These are phyloP conservation scores for Conistra vaccinii DNA, from an alignment of 2,888 invertebrate genomes.

Conservation along the genomic window DNA sequence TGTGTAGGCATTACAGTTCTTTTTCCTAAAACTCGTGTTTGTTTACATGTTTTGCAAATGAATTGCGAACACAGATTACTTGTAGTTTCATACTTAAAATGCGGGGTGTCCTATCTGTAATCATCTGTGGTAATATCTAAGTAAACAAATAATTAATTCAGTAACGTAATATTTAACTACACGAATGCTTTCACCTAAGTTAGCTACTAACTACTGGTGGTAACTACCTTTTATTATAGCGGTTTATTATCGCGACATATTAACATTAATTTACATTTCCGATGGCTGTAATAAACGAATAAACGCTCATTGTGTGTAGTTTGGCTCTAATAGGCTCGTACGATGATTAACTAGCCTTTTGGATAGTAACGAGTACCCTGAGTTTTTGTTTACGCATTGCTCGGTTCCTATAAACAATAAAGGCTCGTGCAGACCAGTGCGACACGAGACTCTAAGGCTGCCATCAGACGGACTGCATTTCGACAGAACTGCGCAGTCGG, in stretches of 20 bases:
- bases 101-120: too few species aligned
- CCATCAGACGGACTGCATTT: too few species aligned
- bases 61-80: too few species aligned
- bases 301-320: conserved; percentile 66
- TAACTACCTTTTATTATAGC: conserved; percentile 70
- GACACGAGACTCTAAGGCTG: too few species aligned
- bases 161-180: conserved; percentile 14
- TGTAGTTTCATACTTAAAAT: too few species aligned
- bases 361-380: not conserved
- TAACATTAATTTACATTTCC: conserved; percentile 85
- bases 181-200: conserved; percentile 46
- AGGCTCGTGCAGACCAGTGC: too few species aligned
- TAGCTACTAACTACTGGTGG: conserved; percentile 33
- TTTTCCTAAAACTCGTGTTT: too few species aligned
- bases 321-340: conserved; percentile 57
- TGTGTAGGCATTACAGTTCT: too few species aligned
- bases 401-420: too few species aligned
- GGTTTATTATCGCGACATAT: conserved; percentile 80
- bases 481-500: too few species aligned
- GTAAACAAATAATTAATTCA: conserved; percentile 30
- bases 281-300: conserved; percentile 76
- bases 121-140: not conserved
- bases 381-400: not conserved
- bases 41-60: too few species aligned
- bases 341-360: conserved; percentile 44